Evolutionary conservation across 2,888 invertebrate species (phyloP).

Genomic region (Synanthedon vespiformis): DNA sequence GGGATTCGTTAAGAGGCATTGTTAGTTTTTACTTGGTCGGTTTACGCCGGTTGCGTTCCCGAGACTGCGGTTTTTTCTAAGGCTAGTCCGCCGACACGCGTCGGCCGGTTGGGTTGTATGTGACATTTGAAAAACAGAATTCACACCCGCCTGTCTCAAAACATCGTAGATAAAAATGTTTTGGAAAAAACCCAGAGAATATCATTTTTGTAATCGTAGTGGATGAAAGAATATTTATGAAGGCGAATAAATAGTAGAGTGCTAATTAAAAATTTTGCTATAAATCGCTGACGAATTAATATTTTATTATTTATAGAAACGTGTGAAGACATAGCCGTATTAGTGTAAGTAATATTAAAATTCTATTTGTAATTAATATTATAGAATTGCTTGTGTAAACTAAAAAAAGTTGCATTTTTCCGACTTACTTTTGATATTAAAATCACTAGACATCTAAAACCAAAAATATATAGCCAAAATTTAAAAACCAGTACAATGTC

Average conservation of each 20-base stretch:
- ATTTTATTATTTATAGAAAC: not conserved
- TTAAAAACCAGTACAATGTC: no score
- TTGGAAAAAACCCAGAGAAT: not conserved
- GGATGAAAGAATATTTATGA: not conserved
- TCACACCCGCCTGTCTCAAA: not conserved
- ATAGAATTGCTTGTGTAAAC: no score
- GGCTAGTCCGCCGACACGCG: conserved; percentile 32
- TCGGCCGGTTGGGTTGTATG: conserved; percentile 15
- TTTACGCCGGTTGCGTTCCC: conserved; percentile 50
- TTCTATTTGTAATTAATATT: no score
- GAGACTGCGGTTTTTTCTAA: conserved; percentile 31
- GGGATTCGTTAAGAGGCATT: conserved; percentile 25
- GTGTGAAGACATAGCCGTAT: not conserved
- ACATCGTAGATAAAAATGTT: not conserved
- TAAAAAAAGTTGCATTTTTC: no score
- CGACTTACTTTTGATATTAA: no score
- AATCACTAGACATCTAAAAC: no score
- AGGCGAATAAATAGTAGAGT: not conserved
- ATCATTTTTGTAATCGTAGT: not conserved
- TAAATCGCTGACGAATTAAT: not conserved
- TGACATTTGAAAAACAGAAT: not conserved
- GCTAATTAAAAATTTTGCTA: not conserved
- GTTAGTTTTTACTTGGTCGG: conserved; percentile 47
- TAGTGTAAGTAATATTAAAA: not conserved
- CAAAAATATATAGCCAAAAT: no score